phyloP scores from a whole-genome alignment of 2,888 invertebrate genomes.

The Watsonalla binaria region DNA sequence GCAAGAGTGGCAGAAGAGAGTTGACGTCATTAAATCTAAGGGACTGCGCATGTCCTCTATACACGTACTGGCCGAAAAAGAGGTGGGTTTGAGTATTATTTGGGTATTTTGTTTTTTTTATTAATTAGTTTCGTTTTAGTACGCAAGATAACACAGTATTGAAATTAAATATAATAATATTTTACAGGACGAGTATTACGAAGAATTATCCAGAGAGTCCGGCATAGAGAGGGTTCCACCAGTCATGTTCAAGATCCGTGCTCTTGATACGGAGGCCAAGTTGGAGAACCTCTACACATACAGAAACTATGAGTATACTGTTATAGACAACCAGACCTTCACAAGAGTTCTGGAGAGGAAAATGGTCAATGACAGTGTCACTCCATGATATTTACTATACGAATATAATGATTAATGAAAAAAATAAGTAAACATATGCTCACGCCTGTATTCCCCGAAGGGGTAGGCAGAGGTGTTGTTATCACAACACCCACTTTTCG shows the following conservation, averaged over 20 bases:
- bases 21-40: slow-evolving; percentile 36
- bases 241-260: slow-evolving; percentile 62
- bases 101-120: too few relatives aligned
- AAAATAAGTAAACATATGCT: too few relatives aligned
- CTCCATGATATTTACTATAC: slow-evolving; percentile 8
- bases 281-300: slow-evolving; percentile 57
- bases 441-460: too few relatives aligned
- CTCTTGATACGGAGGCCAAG: slow-evolving; percentile 44
- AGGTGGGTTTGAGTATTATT: slow-evolving; percentile 32
- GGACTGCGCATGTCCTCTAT: slow-evolving; percentile 49
- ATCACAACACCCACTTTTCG: too few relatives aligned
- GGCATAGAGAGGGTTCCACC: slow-evolving; percentile 65
- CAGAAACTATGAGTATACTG: slow-evolving; percentile 53
- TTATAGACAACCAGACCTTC: slow-evolving; percentile 55
- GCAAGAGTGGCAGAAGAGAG: slow-evolving; percentile 53
- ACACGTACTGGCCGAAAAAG: slow-evolving; percentile 57
- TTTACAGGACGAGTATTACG: slow-evolving; percentile 64
- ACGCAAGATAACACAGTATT: too few relatives aligned
- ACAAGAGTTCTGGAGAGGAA: slow-evolving; percentile 33
- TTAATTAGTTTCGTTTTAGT: too few relatives aligned
- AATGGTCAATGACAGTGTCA: slow-evolving; percentile 13
- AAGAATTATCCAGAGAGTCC: slow-evolving; percentile 49
- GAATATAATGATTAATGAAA: too few relatives aligned
- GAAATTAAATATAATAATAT: not conserved
- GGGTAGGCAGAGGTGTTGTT: too few relatives aligned